Percentiles rank a stretch among this genome's conserved stretches.
These are phyloP conservation scores for Progne subis DNA, from an alignment of 2,113 vertebrate genomes.

Conservation along the genomic window DNA sequence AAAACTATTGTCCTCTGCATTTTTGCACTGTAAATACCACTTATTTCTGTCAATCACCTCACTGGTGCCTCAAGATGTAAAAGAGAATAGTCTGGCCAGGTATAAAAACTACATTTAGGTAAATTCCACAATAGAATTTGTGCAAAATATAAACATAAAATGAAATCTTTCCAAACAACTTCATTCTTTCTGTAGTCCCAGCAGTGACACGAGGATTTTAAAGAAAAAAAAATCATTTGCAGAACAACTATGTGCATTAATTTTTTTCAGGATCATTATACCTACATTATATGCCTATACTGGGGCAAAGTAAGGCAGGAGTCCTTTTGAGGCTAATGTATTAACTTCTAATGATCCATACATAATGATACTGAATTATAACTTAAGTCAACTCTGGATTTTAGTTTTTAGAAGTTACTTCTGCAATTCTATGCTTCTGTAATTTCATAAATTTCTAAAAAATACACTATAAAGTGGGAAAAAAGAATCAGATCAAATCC, in stretches of 20 bases:
- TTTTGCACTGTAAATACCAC: not conserved
- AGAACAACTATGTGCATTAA: not conserved
- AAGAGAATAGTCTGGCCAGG: not conserved
- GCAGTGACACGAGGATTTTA: not conserved
- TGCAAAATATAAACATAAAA: not conserved
- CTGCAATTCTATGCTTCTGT: not conserved
- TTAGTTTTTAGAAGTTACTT: not conserved
- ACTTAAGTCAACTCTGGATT: not conserved
- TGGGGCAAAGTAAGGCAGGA: not conserved
- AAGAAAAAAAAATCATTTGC: not conserved
- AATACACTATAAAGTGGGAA: fast-evolving
- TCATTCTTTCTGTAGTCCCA: not conserved
- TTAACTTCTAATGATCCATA: not conserved
- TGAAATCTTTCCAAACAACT: not conserved
- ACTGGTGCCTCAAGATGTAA: not conserved
- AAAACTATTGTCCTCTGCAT: not conserved
- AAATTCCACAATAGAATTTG: not conserved
- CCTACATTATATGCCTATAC: not conserved
- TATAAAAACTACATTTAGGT: not conserved
- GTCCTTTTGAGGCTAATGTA: not conserved
- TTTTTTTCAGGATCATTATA: not conserved
- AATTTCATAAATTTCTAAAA: not conserved
- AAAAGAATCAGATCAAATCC: not conserved
- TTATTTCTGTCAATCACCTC: not conserved
- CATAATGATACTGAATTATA: not conserved